Base-by-base conservation (phyloP, 1,140 invertebrate species). In the Stegodyphus mimosarum region DNA sequence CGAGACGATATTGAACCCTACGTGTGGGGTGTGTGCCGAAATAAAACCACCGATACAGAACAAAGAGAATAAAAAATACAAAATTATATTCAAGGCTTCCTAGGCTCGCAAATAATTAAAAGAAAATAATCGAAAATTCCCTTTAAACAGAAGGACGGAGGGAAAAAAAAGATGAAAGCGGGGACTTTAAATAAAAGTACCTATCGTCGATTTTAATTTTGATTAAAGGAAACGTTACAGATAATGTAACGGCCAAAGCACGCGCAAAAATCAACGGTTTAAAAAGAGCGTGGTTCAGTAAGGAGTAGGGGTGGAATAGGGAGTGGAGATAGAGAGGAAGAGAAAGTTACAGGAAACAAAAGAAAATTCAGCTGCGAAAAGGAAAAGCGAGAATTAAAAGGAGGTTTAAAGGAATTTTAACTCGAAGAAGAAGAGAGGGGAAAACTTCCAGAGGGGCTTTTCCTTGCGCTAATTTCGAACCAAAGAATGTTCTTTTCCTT, bases 401-500 rank as follows among this genome's bases (percentile, higher is more conserved):
- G 18, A 60, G 64, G 75, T 75, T 83, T 17, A 55, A 48, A 33
- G 81, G 72, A 69, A 75, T 84, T 75, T 75, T 51, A 84, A 83
- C 51, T 53, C 10, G 18, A 7, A n/a, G 17, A 67, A 67, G 64
- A 18, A 7, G 17, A 7, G 17, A 67, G 15, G 15, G 15, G 55
- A 5, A 60, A 50, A 50, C 51, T 60, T 70, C 33, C 51, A 60
- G 6, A n/a, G 53, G 18, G 18, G 33, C 51, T 50, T 53, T 9
- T 66, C 33, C 53, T 51, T 13, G 71, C 71, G 69, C 71, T 84
- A 75, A 84, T 76, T 84, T 69, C 50, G 52, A 76, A 69, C 15
- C 7, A 84, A 84, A 60, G 81, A 84, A 84, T 84, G 81, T 75
- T 83, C 70, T 74, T 76, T 84, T 75, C 49, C 53, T 49, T 49